Evolutionary conservation across 2,797 vertebrate species (phyloP).

Genomic region (Sebastes itinus): DNA sequence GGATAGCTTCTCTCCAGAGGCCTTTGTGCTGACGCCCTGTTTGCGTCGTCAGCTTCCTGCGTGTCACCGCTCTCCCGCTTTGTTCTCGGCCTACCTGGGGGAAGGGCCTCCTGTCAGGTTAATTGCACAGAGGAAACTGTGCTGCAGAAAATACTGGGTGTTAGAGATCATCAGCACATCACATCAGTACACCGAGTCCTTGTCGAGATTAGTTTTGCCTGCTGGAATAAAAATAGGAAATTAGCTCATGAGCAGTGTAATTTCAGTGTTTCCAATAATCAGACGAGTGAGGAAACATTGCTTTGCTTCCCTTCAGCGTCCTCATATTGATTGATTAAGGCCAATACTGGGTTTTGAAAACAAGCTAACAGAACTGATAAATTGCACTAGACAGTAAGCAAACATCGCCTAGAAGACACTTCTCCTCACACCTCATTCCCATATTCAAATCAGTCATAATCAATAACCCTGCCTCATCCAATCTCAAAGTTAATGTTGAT

Average conservation of each 20-base stretch:
- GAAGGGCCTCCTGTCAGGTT: slow-evolving; percentile 51
- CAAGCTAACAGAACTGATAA: not conserved
- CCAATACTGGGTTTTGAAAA: not conserved
- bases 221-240: slow-evolving; percentile 1
- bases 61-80: slow-evolving; percentile 4
- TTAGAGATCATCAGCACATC: not conserved
- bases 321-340: not conserved
- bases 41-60: slow-evolving; percentile 39
- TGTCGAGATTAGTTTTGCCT: not conserved
- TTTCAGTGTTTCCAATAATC: not conserved
- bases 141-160: not conserved
- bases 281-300: not conserved
- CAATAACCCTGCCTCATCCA: slow-evolving; percentile 45
- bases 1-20: slow-evolving; percentile 53
- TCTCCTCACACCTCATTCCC: not conserved
- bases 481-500: slow-evolving; percentile 42
- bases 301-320: not conserved
- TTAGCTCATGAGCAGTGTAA: not conserved
- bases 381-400: not conserved
- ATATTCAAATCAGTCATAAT: slow-evolving; percentile 32
- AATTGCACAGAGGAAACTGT: slow-evolving; percentile 43
- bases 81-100: slow-evolving; percentile 44
- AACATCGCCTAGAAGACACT: not conserved
- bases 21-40: slow-evolving; percentile 43
- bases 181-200: not conserved